Base-by-base conservation (phyloP, 1,140 invertebrate species). In the Cyclargus thomasi region DNA sequence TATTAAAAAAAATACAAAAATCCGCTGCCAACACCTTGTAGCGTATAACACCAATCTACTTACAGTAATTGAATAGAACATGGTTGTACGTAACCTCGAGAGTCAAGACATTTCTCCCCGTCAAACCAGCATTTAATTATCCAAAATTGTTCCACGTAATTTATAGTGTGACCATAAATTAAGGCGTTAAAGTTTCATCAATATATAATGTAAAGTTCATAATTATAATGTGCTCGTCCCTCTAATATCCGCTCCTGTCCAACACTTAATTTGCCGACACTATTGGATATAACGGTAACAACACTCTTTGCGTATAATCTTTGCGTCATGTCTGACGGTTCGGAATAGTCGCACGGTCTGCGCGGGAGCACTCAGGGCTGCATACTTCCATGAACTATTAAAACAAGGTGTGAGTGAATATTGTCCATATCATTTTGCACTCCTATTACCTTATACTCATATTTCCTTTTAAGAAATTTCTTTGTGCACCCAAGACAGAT, bases 301-400 rank as follows among this genome's bases (percentile, higher is more conserved):
- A 47, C 39, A 47, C 39, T 47, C 39, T 47, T 47, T 47, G 39
- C 39, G 4, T 47, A 47, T 47, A 47, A 47, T 47, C 39, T 47
- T 47, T 47, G 39, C 39, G 39, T 47, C 39, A 47, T 14, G 39
- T 47, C 14, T 47, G 39, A 47, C 39, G 39, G 39, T 47, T 47
- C 39, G 39, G 39, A 47, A 47, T 47, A 16, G 39, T 47, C 39
- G 39, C 39, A 47, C 3, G 14, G 11, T 6, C 47, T 65, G 67
- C 65, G 70, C 23, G 35, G 18, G 59, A 18, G 29, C 59, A 63
- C 47, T 39, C 17, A 63, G 63, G 17, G 63, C 53, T 21, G 59
- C 36, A 8, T 7, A 47, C 10, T 14, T 47, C 39, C 2, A 8
- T 0, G 8, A 29, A 47, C 3, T 47, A 4, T 47, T 16, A 47